Base-by-base conservation (phyloP, 2,888 invertebrate genomes). In the Choreutis nemorana region DNA sequence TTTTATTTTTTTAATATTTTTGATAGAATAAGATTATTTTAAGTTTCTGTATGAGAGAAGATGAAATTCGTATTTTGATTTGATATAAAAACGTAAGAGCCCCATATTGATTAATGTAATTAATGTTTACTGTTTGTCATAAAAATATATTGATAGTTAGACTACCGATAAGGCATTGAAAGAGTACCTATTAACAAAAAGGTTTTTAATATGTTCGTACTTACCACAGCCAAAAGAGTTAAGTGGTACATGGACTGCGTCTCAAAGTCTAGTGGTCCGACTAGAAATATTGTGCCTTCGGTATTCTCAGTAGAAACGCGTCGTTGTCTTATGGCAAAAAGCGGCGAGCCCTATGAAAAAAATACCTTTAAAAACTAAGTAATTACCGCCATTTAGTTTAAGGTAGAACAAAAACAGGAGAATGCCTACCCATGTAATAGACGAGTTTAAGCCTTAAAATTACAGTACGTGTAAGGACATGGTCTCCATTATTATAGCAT, bases 161-260 rank as follows among this genome's bases (percentile, higher is more conserved):
- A n/a, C n/a, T n/a, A n/a, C n/a, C n/a, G n/a, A n/a, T n/a, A n/a
- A n/a, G n/a, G n/a, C n/a, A n/a, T n/a, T n/a, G n/a, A n/a, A n/a
- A n/a, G n/a, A n/a, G n/a, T 18, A 18, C 4, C 8, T 8, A 18
- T 18, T 8, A 18, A 18, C 8, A 4, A 18, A 18, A 23, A 30
- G 32, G 25, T 14, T 22, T 22, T 18, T 27, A 29, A 31, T 16
- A 29, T 37, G 41, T 29, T 39, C 41, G 10, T 47, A 79, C 89
- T 84, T 84, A 94, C 94, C 82, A 91, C 88, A 10, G 94, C 93
- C 40, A 91, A 83, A 45, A 94, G 83, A n/a, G 89, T 90, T 40
- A 94, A 75, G 47, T 90, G 90, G 66, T 93, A 92, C 82, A 94
- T 90, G 29, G 92, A 91, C 63, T 90, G 90, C 29, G 86, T 89